phyloP scores from a whole-genome alignment of 2,113 vertebrate species.

The Scytalopus superciliaris region DNA sequence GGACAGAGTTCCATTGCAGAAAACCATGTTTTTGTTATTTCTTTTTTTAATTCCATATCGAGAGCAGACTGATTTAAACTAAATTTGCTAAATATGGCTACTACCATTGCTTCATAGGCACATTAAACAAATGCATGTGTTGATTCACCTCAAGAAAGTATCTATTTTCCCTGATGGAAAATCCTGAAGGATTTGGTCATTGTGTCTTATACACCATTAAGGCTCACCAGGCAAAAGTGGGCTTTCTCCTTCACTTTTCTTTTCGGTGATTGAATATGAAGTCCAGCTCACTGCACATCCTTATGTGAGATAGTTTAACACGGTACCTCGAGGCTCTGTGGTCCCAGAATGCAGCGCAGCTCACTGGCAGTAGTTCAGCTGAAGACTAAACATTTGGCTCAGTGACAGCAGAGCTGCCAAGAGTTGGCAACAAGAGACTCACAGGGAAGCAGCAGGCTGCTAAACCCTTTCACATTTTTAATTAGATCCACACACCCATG shows the following conservation, averaged over 20 bases:
- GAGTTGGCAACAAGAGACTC: constrained; percentile 91
- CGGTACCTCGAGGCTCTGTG: constrained; percentile 70
- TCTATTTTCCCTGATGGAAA: not conserved
- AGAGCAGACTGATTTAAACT: not conserved
- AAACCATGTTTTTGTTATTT: not conserved
- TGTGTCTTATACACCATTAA: not conserved
- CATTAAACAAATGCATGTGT: not conserved
- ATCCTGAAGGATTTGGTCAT: constrained; percentile 17
- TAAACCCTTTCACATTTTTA: constrained; percentile 99
- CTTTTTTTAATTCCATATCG: not conserved
- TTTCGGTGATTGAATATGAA: constrained; percentile 21
- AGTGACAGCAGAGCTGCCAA: constrained; percentile 94
- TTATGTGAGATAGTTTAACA: constrained; percentile 59
- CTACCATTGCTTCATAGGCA: not conserved
- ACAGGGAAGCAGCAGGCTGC: constrained; percentile 90
- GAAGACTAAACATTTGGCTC: constrained; percentile 98
- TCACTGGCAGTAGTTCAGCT: constrained; percentile 91
- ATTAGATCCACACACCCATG: constrained; percentile 99
- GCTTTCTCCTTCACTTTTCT: constrained; percentile 40
- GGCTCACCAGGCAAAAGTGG: constrained; percentile 34
- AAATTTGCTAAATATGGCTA: not conserved
- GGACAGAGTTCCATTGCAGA: not conserved
- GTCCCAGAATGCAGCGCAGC: constrained; percentile 88
- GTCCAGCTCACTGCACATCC: constrained; percentile 56
- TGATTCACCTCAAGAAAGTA: not conserved